A percentile compares a stretch with the other conserved stretches of the same genome.
Conservation (phyloP, 2,797 vertebrate species). For the Meriones psammophilus region DNA sequence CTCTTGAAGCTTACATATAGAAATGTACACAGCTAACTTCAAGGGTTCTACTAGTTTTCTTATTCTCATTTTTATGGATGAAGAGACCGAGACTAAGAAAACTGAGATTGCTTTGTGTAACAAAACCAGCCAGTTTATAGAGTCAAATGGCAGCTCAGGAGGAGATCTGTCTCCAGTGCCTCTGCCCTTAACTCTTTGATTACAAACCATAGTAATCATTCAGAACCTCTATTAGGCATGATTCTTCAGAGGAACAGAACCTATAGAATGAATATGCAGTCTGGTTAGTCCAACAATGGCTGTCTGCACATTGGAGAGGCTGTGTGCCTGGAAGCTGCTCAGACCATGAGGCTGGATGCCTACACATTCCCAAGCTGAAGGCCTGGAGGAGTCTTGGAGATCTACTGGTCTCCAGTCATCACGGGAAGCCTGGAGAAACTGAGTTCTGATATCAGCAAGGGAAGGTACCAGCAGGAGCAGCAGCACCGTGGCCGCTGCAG, state of each 20-base stretch:
- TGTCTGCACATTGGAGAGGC: background rate
- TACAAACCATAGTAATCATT: background rate
- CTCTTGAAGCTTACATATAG: background rate
- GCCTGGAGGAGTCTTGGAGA: background rate
- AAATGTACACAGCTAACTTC: background rate
- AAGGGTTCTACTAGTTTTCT: no score
- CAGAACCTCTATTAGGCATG: background rate
- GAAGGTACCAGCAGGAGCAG: background rate
- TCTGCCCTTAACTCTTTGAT: background rate
- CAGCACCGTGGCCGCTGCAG: background rate
- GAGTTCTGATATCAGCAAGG: background rate
- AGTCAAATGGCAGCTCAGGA: background rate
- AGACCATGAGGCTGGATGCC: background rate
- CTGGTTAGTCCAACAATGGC: background rate
- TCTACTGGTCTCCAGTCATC: background rate
- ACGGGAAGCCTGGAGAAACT: background rate
- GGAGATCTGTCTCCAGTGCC: background rate
- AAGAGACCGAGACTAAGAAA: conserved; percentile 15
- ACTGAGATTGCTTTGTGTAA: background rate
- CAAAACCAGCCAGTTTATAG: background rate
- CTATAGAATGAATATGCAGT: background rate
- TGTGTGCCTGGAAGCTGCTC: background rate
- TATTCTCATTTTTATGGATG: background rate
- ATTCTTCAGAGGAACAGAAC: background rate
- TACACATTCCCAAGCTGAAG: background rate